A percentile compares a stretch with the other conserved stretches of the same genome.
phyloP scores from a whole-genome alignment of 2,113 vertebrate genomes.

The Polypterus bichir region DNA sequence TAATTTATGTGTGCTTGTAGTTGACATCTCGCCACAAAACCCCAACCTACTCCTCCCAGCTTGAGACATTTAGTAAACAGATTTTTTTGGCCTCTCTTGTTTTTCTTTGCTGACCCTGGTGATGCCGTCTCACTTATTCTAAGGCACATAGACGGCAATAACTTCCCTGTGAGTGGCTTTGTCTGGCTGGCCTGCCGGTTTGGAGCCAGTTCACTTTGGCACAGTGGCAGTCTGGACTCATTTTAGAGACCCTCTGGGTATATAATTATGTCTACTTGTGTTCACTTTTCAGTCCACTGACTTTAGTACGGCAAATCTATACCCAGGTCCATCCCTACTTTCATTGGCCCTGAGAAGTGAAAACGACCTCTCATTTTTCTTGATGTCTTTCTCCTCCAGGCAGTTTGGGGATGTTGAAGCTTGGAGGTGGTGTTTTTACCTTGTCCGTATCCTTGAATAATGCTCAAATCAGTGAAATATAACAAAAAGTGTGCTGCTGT shows the following conservation, averaged over 20 bases:
- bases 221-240: slow-evolving; percentile 7
- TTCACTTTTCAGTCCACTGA: not conserved
- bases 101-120: slow-evolving; percentile 22
- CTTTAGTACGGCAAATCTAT: slow-evolving; percentile 4
- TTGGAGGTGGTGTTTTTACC: too few relatives aligned
- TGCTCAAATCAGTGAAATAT: too few relatives aligned
- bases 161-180: slow-evolving; percentile 7
- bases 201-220: slow-evolving; percentile 6
- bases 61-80: too few relatives aligned
- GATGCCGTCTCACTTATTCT: not conserved
- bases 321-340: not conserved
- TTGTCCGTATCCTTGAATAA: too few relatives aligned
- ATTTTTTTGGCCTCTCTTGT: slow-evolving; percentile 15
- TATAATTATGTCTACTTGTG: slow-evolving; percentile 8
- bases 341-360: too few relatives aligned
- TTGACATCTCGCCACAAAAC: too few relatives aligned
- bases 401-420: too few relatives aligned
- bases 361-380: too few relatives aligned
- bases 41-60: too few relatives aligned
- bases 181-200: slow-evolving; percentile 12
- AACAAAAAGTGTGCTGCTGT: too few relatives aligned
- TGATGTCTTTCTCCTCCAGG: too few relatives aligned
- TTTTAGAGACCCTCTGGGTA: slow-evolving; percentile 6
- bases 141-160: slow-evolving; percentile 7
- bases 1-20: too few relatives aligned